Evolutionary conservation across 2,113 vertebrate species (phyloP).

Genomic region (Triplophysa rosa): DNA sequence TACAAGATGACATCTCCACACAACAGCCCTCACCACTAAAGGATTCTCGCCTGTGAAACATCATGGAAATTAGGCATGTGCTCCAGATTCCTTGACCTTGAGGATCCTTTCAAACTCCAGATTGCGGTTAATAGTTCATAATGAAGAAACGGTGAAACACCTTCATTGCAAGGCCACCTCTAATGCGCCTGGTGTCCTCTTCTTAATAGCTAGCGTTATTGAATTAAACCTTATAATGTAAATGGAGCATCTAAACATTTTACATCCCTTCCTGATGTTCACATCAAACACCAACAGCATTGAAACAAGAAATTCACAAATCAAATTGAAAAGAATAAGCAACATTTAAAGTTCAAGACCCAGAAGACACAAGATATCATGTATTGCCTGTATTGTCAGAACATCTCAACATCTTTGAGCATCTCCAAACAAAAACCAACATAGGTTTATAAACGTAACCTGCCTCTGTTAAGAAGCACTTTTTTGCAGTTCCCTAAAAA

Average conservation of each 20-base stretch:
- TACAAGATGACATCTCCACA: conserved; percentile 55
- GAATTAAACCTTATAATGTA: too few relatives aligned
- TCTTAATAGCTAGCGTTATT: conserved; percentile 25
- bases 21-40: conserved; percentile 57
- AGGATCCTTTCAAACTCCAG: conserved; percentile 53
- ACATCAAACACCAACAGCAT: too few relatives aligned
- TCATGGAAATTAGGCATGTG: conserved; percentile 52
- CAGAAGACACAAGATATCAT: not conserved
- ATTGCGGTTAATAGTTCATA: conserved; percentile 59
- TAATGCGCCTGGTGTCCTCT: not conserved
- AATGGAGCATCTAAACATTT: too few relatives aligned
- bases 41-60: conserved; percentile 49
- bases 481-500: too few relatives aligned
- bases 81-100: conserved; percentile 59
- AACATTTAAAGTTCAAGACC: too few relatives aligned
- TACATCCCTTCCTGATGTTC: too few relatives aligned
- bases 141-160: conserved; percentile 60
- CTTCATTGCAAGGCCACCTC: not conserved
- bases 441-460: too few relatives aligned
- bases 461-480: too few relatives aligned
- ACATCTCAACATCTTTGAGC: not conserved
- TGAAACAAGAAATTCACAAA: too few relatives aligned
- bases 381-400: not conserved
- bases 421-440: not conserved
- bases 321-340: too few relatives aligned